Evolutionary conservation across 2,113 vertebrate genomes (phyloP).

Genomic region (Engraulis encrasicolus): DNA sequence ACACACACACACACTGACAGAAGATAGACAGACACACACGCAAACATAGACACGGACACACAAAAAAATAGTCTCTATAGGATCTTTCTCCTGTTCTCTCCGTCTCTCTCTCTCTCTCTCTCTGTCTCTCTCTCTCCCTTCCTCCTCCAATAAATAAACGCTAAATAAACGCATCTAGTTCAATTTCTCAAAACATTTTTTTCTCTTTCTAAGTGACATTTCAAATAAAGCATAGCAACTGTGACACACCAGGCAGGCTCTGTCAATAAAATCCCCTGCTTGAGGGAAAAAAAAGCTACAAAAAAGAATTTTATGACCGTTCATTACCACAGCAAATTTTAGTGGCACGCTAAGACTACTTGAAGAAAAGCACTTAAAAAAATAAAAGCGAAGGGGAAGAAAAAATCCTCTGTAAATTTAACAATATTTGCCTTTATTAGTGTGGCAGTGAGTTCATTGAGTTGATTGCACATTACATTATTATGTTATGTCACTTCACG

Average conservation of each 20-base stretch:
- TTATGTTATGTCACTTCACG: not conserved
- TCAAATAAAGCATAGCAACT: not conserved
- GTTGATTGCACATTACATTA: not conserved
- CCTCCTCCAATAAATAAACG: too few species aligned
- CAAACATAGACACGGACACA: too few species aligned
- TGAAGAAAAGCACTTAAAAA: not conserved
- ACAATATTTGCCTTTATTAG: not conserved
- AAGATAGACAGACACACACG: too few species aligned
- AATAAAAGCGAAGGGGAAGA: too few species aligned
- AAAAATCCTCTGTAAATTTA: not conserved
- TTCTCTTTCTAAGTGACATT: not conserved
- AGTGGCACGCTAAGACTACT: not conserved
- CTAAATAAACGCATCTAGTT: too few species aligned
- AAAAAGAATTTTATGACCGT: not conserved
- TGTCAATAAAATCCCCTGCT: not conserved
- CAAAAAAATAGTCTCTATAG: too few species aligned
- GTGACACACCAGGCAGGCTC: not conserved
- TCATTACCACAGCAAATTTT: not conserved
- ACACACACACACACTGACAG: too few species aligned
- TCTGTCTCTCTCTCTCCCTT: too few species aligned
- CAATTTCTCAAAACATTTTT: not conserved
- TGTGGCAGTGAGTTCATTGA: not conserved
- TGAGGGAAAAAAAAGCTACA: not conserved
- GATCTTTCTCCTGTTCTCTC: too few species aligned
- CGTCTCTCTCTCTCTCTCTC: too few species aligned